phyloP scores from a whole-genome alignment of 1,140 invertebrate genomes.

The Hermetia illucens region DNA sequence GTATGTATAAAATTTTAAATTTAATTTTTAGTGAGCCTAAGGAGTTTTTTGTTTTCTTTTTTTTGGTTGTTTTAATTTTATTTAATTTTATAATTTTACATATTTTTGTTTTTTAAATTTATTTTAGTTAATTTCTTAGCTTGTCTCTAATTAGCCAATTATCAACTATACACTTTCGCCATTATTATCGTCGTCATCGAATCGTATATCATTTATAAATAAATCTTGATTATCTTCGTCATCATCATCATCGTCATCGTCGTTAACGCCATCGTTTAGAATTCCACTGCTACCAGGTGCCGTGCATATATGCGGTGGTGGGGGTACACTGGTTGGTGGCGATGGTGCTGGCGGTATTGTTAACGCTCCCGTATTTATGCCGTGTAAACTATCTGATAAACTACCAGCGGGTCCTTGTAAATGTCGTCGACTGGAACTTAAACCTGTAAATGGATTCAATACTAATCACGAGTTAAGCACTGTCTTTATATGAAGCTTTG shows the following conservation, averaged over 20 bases:
- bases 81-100: neutral
- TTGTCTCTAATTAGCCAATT: neutral
- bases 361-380: slow-evolving; percentile 25
- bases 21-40: slow-evolving; percentile 1
- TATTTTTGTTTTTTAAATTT: neutral
- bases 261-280: slow-evolving; percentile 10
- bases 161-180: slow-evolving; percentile 28
- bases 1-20: neutral
- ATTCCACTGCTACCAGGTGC: slow-evolving; percentile 17
- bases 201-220: slow-evolving; percentile 29
- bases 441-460: slow-evolving; percentile 16
- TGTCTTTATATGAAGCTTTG: too few species aligned
- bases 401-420: slow-evolving; percentile 24
- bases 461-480: too few species aligned
- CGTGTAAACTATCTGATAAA: slow-evolving; percentile 28
- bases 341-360: slow-evolving; percentile 28
- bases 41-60: neutral
- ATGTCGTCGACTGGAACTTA: slow-evolving; percentile 29
- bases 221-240: slow-evolving; percentile 21
- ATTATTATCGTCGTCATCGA: slow-evolving; percentile 25
- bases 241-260: slow-evolving; percentile 21
- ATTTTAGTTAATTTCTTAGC: neutral
- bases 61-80: neutral
- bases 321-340: slow-evolving; percentile 27
- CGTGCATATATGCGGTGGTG: slow-evolving; percentile 27